Evolutionary conservation across 2,888 invertebrate genomes (phyloP).

Genomic region (Leistus spinibarbis): DNA sequence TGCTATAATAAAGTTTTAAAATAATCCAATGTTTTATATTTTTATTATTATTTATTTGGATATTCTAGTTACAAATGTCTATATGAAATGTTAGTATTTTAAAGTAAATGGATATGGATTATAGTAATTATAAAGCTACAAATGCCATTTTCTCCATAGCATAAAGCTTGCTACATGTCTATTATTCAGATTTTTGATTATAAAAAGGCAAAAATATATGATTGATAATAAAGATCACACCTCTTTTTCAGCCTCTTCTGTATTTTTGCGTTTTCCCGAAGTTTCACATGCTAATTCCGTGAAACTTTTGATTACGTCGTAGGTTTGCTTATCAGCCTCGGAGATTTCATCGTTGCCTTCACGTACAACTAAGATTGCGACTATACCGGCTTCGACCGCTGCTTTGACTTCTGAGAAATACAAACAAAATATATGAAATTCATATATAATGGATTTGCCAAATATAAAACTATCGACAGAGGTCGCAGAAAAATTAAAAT

Average conservation of each 20-base stretch:
- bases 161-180: too few species aligned
- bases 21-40: too few species aligned
- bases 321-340: slow-evolving; percentile 63
- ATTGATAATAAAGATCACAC: slow-evolving; percentile 45
- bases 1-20: too few species aligned
- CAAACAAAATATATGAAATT: slow-evolving; percentile 22
- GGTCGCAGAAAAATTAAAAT: slow-evolving; percentile 6
- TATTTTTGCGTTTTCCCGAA: slow-evolving; percentile 52
- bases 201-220: too few species aligned
- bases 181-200: neutral
- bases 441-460: neutral
- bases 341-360: slow-evolving; percentile 78
- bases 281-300: slow-evolving; percentile 59
- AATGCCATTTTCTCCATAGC: too few species aligned
- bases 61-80: too few species aligned
- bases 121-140: slow-evolving; percentile 8
- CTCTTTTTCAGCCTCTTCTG: slow-evolving; percentile 49
- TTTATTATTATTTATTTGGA: too few species aligned
- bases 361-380: slow-evolving; percentile 72
- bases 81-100: too few species aligned
- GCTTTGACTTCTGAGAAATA: slow-evolving; percentile 78
- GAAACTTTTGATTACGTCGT: slow-evolving; percentile 66
- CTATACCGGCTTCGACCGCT: slow-evolving; percentile 75
- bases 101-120: too few species aligned
- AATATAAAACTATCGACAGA: too few species aligned